Base-by-base conservation (phyloP, 1,140 invertebrate genomes). In the Archivesica marissinica region DNA sequence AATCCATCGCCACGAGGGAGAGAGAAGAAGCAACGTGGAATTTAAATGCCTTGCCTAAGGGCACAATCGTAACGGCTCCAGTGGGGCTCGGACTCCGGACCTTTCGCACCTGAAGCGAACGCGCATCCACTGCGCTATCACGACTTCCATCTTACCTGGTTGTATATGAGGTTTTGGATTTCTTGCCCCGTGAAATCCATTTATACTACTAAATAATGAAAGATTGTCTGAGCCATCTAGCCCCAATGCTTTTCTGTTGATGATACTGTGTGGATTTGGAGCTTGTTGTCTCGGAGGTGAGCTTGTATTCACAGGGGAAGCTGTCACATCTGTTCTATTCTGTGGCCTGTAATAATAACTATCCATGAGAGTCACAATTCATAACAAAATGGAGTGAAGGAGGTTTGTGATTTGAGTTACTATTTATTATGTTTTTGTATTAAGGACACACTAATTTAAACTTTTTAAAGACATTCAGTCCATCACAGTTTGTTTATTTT, bases 141-240 rank as follows among this genome's bases (percentile, higher is more conserved):
- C n/a, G n/a, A n/a, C n/a, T n/a, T n/a, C n/a, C n/a, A n/a, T 38
- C 54, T 75, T 85, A 88, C 89, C 87, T 87, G 86, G 87, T 79
- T 86, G 88, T 38, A 86, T 79, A 38, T 83, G 88, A 54, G 87
- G 59, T 86, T 90, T 89, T 50, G 87, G 88, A 77, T 89, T 88
- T 77, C 88, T 88, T 39, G 78, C 79, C 30, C 88, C 86, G 81
- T 86, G 80, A 80, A 90, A 90, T 59, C 88, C 89, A 88, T 90
- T 90, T 52, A 87, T 88, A 79, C 78, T 80, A 88, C 92, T 92
- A 78, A 92, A 93, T 38, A 92, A 88, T 89, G 92, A 93, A 88
- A 93, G 91, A 92, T 91, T 90, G 84, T 89, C 85, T 72, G 88
- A 81, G 68, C 89, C 87, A 47, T 91, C 86, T 78, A 89, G 83